phyloP scores from a whole-genome alignment of 2,113 vertebrate species.

The Alexandromys fortis region DNA sequence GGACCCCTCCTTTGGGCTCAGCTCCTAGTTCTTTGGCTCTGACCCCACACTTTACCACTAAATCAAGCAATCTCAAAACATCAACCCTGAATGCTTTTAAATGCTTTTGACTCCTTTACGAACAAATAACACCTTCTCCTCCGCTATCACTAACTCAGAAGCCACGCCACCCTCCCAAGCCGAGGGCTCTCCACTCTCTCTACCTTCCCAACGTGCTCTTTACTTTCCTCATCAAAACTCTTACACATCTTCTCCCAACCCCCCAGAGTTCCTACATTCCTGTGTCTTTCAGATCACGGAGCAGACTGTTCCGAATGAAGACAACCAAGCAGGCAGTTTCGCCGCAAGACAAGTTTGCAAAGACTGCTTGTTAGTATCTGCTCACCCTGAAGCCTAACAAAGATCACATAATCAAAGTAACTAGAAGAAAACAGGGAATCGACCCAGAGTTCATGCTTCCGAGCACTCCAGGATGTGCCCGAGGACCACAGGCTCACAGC shows the following conservation, averaged over 20 bases:
- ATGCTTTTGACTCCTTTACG: not conserved
- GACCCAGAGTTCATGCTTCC: slow-evolving; percentile 71
- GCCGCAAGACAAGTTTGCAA: slow-evolving; percentile 32
- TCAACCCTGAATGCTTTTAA: not conserved
- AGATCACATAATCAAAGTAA: slow-evolving; percentile 69
- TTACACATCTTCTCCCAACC: slow-evolving; percentile 69
- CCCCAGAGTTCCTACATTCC: slow-evolving; percentile 70
- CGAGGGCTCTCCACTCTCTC: slow-evolving; percentile 46
- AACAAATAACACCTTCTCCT: not conserved
- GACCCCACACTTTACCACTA: not conserved
- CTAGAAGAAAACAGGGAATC: slow-evolving; percentile 70
- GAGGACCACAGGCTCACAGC: slow-evolving; percentile 78
- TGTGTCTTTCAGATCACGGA: slow-evolving; percentile 46
- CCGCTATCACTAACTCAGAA: not conserved
- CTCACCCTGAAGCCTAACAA: slow-evolving; percentile 81
- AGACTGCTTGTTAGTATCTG: slow-evolving; percentile 65
- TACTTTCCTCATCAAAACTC: slow-evolving; percentile 62
- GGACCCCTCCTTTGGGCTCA: not conserved
- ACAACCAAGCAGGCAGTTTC: slow-evolving; percentile 60
- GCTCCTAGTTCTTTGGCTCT: slow-evolving; percentile 10
- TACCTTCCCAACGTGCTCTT: slow-evolving; percentile 86
- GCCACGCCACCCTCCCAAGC: not conserved
- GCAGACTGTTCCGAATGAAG: slow-evolving; percentile 18
- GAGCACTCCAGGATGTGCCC: slow-evolving; percentile 66
- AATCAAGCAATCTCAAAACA: not conserved